These are phyloP conservation scores for Henricia sp. DNA, from an alignment of 53 echinoderm and acorn worm genomes.

Conservation along the genomic window DNA sequence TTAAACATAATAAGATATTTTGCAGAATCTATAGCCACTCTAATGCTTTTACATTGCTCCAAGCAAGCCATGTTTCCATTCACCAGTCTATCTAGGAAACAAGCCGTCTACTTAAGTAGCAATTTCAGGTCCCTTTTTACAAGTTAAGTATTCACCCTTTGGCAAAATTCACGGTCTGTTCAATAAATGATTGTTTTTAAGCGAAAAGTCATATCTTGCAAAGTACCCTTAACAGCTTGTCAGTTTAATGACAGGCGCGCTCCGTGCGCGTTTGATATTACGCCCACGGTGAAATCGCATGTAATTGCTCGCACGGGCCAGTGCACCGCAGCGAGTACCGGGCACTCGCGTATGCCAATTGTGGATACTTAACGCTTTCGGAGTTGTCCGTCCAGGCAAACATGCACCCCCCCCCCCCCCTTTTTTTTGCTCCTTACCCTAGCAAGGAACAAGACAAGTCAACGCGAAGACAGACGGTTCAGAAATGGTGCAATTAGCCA, in stretches of 20 bases:
- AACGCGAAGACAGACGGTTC: conserved; percentile 55
- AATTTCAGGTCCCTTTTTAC: conserved; percentile 27
- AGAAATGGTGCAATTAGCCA: conserved; percentile 63
- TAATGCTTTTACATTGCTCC: conserved; percentile 22
- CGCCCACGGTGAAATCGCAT: conserved; percentile 54
- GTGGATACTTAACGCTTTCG: conserved; percentile 54
- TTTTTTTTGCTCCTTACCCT: background rate
- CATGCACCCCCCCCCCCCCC: conserved; percentile 19
- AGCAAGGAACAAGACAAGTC: conserved; percentile 36
- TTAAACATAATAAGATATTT: too few species aligned
- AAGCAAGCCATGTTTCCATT: conserved; percentile 15
- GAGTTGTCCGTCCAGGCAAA: conserved; percentile 36
- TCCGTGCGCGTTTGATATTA: conserved; percentile 8
- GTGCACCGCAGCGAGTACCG: conserved; percentile 8
- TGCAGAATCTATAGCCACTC: too few species aligned
- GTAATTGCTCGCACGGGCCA: too few species aligned
- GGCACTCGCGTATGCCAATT: conserved; percentile 56
- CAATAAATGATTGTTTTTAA: conserved; percentile 46
- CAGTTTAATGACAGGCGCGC: conserved; percentile 42
- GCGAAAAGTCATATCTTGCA: conserved; percentile 33
- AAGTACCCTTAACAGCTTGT: conserved; percentile 38
- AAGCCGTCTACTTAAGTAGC: conserved; percentile 48
- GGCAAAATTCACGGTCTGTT: conserved; percentile 25
- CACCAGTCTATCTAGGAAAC: conserved; percentile 22
- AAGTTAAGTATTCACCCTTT: conserved; percentile 15